These are phyloP conservation scores for Rhinophrynus dorsalis DNA, from an alignment of 2,797 vertebrate genomes.

Conservation along the genomic window DNA sequence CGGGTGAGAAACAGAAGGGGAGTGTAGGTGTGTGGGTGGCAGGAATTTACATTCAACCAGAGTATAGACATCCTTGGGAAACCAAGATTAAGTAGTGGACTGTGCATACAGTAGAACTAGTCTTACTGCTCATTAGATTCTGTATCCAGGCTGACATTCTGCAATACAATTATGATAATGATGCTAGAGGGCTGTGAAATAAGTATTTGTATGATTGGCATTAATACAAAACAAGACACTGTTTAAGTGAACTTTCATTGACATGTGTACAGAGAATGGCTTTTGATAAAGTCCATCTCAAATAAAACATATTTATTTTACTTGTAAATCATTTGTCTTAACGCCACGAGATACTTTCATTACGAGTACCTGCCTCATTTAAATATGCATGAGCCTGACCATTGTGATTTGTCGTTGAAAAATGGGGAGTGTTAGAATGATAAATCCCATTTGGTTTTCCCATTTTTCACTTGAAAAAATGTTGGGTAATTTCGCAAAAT, in stretches of 20 bases:
- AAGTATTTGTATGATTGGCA: not conserved
- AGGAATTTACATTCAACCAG: no score
- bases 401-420: conserved; percentile 48
- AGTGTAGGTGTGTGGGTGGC: no score
- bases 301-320: conserved; percentile 36
- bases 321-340: conserved; percentile 44
- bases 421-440: conserved; percentile 45
- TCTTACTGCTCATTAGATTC: not conserved
- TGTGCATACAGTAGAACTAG: not conserved
- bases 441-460: conserved; percentile 48
- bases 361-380: conserved; percentile 39
- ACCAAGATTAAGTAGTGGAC: no score
- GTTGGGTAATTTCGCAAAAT: conserved; percentile 48
- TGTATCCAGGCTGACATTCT: no score
- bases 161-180: not conserved
- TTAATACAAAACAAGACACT: not conserved
- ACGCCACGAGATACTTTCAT: conserved; percentile 42
- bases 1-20: no score
- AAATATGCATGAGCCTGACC: conserved; percentile 50
- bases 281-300: conserved; percentile 28
- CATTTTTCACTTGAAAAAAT: conserved; percentile 48
- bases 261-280: conserved; percentile 11
- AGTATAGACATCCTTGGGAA: no score
- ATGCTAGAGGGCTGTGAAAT: not conserved
- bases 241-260: conserved; percentile 17